Percentiles rank a stretch among this genome's conserved stretches.
Evolutionary conservation across 2,888 invertebrate species (phyloP).

Genomic region (Dorcus hopei): DNA sequence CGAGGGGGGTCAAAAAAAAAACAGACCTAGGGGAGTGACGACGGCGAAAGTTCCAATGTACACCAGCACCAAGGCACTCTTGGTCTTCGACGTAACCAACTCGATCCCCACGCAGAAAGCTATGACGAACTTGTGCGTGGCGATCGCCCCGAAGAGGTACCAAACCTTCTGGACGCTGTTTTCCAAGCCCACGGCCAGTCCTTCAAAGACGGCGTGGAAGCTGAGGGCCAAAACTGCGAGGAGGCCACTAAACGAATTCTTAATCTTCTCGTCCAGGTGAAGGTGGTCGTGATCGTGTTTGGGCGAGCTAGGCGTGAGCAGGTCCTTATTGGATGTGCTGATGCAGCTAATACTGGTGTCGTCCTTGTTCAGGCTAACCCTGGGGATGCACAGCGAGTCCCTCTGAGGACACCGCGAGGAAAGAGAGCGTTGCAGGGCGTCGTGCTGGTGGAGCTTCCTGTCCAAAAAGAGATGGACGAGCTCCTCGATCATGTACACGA

Average conservation of each 20-base stretch:
- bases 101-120: constrained; percentile 66
- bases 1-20: not conserved
- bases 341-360: constrained; percentile 30
- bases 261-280: constrained; percentile 41
- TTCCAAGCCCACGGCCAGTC: constrained; percentile 65
- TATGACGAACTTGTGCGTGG: constrained; percentile 66
- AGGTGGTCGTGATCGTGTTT: constrained; percentile 26
- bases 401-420: constrained; percentile 53
- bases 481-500: constrained; percentile 63
- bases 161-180: constrained; percentile 56
- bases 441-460: constrained; percentile 48
- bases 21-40: constrained; percentile 60
- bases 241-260: constrained; percentile 55
- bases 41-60: constrained; percentile 63
- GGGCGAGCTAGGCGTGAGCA: constrained; percentile 12
- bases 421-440: constrained; percentile 54
- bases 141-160: constrained; percentile 62
- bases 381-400: constrained; percentile 40
- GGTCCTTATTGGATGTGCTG: constrained; percentile 21
- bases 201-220: constrained; percentile 68
- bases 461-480: constrained; percentile 57
- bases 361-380: constrained; percentile 43
- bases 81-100: constrained; percentile 56
- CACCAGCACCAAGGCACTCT: constrained; percentile 49
- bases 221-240: constrained; percentile 64